phyloP scores from a whole-genome alignment of 2,797 vertebrate genomes.

The Megaceryle alcyon region DNA sequence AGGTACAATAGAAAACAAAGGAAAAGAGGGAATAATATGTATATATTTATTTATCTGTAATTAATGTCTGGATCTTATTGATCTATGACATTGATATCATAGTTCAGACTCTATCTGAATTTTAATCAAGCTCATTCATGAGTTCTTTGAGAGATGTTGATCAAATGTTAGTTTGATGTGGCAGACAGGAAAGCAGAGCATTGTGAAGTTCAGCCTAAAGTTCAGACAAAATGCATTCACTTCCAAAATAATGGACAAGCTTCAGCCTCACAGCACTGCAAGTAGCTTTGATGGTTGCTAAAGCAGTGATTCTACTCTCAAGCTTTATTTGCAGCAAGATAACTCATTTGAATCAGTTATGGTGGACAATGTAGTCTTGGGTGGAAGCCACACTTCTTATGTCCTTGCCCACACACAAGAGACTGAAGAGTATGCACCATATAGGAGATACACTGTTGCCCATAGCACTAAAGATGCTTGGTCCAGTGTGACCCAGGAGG shows the following conservation, averaged over 20 bases:
- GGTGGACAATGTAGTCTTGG: accelerated
- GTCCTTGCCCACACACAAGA: accelerated
- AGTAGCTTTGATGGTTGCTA: not conserved
- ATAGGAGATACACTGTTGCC: not conserved
- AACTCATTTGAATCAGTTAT: not conserved
- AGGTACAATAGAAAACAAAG: not conserved
- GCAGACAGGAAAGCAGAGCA: not conserved
- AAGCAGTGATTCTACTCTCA: not conserved
- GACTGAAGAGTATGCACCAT: accelerated
- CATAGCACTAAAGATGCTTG: not conserved
- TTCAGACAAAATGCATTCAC: not conserved
- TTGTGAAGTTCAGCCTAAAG: not conserved
- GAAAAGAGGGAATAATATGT: not conserved
- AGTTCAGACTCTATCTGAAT: not conserved
- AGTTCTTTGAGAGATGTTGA: not conserved
- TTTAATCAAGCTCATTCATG: not conserved
- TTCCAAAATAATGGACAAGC: not conserved
- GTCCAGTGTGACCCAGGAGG: not conserved
- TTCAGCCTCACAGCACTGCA: not conserved
- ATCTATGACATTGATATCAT: not conserved
- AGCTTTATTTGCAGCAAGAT: not conserved
- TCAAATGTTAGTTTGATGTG: not conserved
- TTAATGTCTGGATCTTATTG: not conserved
- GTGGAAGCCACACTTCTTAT: not conserved
- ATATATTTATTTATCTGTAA: not conserved